These are phyloP conservation scores for Iphiclides podalirius DNA, from an alignment of 2,888 invertebrate species.

Conservation along the genomic window DNA sequence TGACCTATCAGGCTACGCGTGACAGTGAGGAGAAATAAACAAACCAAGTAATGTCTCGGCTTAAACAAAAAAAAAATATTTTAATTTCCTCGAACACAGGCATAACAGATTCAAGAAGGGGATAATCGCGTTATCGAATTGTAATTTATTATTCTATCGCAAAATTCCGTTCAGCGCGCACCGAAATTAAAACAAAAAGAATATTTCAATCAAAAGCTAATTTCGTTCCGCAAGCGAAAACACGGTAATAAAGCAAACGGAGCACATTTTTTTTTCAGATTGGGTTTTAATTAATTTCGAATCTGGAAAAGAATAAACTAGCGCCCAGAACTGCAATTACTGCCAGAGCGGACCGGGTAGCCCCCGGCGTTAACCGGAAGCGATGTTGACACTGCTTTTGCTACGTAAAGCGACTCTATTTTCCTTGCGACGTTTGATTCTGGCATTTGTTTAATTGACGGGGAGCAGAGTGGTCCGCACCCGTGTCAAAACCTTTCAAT, in stretches of 20 bases:
- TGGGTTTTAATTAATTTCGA: constrained; percentile 13
- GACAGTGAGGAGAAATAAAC: no score
- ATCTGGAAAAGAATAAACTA: constrained; percentile 12
- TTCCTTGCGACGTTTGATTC: constrained; percentile 13
- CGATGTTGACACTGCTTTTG: constrained; percentile 11
- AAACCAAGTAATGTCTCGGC: no score
- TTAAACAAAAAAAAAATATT: no score
- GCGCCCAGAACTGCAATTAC: constrained; percentile 15
- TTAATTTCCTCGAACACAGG: no score
- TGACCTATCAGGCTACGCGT: no score
- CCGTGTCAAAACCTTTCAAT: no score
- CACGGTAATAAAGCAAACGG: constrained; percentile 7
- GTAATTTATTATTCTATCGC: no score
- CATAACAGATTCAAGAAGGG: no score
- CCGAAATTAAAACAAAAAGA: constrained; percentile 3
- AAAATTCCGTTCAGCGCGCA: no score
- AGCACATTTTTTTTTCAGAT: constrained; percentile 14
- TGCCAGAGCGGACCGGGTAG: constrained; percentile 7
- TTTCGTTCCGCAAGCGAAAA: constrained; percentile 5
- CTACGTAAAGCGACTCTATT: constrained; percentile 10
- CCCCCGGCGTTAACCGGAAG: constrained; percentile 8
- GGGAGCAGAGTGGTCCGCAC: no score
- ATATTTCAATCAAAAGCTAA: constrained; percentile 15
- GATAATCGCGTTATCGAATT: no score
- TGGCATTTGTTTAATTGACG: constrained; percentile 9